Percentiles rank a stretch among this genome's conserved stretches.
Evolutionary conservation across 2,888 invertebrate genomes (phyloP).

Genomic region (Drosophila engyochracea): DNA sequence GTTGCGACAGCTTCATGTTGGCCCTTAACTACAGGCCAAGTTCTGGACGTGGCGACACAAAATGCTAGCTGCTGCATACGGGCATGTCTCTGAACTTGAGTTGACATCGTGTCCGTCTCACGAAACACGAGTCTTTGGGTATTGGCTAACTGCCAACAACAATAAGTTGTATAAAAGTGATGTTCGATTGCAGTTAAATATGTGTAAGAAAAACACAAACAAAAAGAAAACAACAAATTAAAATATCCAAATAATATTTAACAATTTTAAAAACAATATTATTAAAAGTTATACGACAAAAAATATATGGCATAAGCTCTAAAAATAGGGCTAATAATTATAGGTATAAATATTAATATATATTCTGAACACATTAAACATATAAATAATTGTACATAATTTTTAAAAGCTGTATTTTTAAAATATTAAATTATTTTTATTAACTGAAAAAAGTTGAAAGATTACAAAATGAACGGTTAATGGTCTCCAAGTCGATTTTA

Average conservation of each 20-base stretch:
- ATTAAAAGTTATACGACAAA: neutral
- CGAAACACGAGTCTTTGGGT: neutral
- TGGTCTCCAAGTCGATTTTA: neutral
- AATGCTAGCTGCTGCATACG: slow-evolving; percentile 4
- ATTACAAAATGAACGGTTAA: neutral
- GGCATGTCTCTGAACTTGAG: neutral
- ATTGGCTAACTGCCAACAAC: neutral
- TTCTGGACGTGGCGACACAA: slow-evolving; percentile 41
- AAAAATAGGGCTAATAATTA: neutral
- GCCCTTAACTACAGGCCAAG: slow-evolving; percentile 64
- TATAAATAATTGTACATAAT: neutral
- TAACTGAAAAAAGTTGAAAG: neutral
- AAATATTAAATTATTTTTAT: neutral
- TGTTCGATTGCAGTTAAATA: neutral
- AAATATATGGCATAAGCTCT: neutral
- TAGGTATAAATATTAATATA: neutral
- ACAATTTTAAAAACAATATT: neutral
- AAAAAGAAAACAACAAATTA: neutral
- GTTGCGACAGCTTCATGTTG: slow-evolving; percentile 55
- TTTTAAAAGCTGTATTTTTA: neutral
- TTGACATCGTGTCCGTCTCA: slow-evolving; percentile 1
- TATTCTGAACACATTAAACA: neutral
- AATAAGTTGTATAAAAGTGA: neutral
- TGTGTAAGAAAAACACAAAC: neutral
- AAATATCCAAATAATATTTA: neutral